These are phyloP conservation scores for Stenotaenia linearis DNA, from an alignment of 2,888 invertebrate species.

Conservation along the genomic window DNA sequence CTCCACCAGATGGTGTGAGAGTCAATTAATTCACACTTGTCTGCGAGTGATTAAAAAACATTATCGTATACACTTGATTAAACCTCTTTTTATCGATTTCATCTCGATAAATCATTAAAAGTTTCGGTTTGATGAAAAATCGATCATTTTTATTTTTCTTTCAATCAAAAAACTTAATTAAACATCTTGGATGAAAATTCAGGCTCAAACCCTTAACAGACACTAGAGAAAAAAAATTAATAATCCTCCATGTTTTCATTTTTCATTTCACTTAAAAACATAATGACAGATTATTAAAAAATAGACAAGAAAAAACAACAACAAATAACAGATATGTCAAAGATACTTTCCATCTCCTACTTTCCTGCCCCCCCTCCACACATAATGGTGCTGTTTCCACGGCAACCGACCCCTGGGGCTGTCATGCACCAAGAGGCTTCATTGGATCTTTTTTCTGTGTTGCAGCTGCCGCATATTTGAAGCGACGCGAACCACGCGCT, in stretches of 20 bases:
- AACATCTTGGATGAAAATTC: too few species aligned
- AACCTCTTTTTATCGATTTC: neutral
- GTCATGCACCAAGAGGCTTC: slow-evolving; percentile 15
- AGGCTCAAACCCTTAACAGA: too few species aligned
- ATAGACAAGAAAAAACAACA: neutral
- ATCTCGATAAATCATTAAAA: too few species aligned
- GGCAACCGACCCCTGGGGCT: slow-evolving; percentile 10
- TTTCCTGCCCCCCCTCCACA: neutral
- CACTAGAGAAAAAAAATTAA: too few species aligned
- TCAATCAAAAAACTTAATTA: too few species aligned
- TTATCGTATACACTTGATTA: neutral
- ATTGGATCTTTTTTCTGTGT: neutral
- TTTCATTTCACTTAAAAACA: neutral
- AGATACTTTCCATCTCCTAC: slow-evolving; percentile 7
- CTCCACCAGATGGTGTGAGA: neutral
- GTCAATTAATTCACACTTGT: neutral
- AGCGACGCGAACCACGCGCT: neutral
- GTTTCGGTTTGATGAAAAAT: too few species aligned
- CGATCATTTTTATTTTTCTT: too few species aligned
- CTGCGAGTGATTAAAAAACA: neutral
- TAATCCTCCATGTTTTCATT: neutral
- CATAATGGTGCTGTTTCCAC: neutral
- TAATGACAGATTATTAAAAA: neutral
- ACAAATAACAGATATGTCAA: neutral
- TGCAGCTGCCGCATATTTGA: slow-evolving; percentile 12